phyloP scores from a whole-genome alignment of 2,888 invertebrate species.

The Serrognathus titanus region DNA sequence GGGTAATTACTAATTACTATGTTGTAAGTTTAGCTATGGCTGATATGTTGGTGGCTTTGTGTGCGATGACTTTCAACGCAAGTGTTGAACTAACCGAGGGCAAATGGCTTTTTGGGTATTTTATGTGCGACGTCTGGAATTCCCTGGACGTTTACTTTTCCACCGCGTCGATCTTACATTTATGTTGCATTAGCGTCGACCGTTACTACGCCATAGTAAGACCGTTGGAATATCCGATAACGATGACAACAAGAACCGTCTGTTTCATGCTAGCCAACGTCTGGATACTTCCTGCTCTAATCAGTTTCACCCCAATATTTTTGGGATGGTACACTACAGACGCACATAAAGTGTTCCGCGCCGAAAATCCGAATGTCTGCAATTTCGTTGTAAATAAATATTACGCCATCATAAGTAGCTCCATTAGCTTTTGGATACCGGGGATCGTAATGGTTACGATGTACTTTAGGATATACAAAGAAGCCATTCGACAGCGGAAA shows the following conservation, averaged over 20 bases:
- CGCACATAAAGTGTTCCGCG: conserved; percentile 56
- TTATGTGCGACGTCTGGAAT: conserved; percentile 94
- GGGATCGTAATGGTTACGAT: conserved; percentile 89
- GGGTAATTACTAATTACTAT: conserved; percentile 93
- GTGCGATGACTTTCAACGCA: conserved; percentile 91
- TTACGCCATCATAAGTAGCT: conserved; percentile 84
- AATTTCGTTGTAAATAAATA: conserved; percentile 82
- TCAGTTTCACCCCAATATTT: conserved; percentile 93
- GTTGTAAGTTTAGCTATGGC: conserved; percentile 93
- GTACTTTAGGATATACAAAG: conserved; percentile 82
- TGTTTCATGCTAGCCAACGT: conserved; percentile 82
- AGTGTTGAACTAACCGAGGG: conserved; percentile 80
- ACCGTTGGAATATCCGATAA: conserved; percentile 86
- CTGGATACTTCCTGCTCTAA: conserved; percentile 88
- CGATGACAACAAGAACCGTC: conserved; percentile 82
- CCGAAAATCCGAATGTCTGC: conserved; percentile 70
- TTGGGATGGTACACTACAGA: conserved; percentile 76
- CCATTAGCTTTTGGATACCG: conserved; percentile 91
- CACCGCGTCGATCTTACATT: conserved; percentile 86
- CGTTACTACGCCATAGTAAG: conserved; percentile 89
- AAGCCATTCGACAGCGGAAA: conserved; percentile 78
- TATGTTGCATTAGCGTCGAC: conserved; percentile 93
- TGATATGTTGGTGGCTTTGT: conserved; percentile 86
- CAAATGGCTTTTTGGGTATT: conserved; percentile 82
- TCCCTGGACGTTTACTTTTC: conserved; percentile 92